Evolutionary conservation across 1,140 invertebrate genomes (phyloP), one percentile per base, ranked within the genome.

Genomic region (Eupristina koningsbergeri): DNA sequence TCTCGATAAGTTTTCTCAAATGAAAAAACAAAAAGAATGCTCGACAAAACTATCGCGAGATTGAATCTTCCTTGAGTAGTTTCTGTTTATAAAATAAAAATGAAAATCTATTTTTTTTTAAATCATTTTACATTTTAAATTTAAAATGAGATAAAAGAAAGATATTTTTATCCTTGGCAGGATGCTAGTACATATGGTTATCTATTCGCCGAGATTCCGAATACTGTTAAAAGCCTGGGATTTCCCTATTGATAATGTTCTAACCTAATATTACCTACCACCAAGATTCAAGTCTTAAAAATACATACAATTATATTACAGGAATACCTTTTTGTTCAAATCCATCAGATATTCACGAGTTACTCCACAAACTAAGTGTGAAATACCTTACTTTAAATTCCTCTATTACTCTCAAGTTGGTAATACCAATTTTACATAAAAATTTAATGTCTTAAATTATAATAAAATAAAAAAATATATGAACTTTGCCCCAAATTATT

Each of bases 21-120:
- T 19, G 36, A 22, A 58, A 26, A 26, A 8, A 2, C n/a, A n/a
- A n/a, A 31, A 19, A 45, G 64, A 41, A 11, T 71, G 41, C 45
- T 41, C 6, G 31, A 45, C 34, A 26, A 34, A 58, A 36, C 26
- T 76, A 76, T 58, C 61, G 53, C 36, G 31, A 2, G 39, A 9
- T 22, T 15, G 31, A 36, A 67, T 67, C 64, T 67, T 67, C 34
- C 31, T 17, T 19, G 53, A 36, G 11, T 36, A 34, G 13, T 67
- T 67, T 34, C 0, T 17, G 34, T 41, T 41, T 11, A n/a, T n/a
- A 11, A 39, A 67, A 41, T n/a, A 71, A 67, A 71, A 71, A 71
- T 71, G 19, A 41, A 41, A 71, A 71, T 71, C 67, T 71, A 41
- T 22, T 71, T 41, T 22, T 71, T 41, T 71, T 71, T 71, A 39